Percentiles rank a stretch among this genome's conserved stretches.
These are phyloP conservation scores for Hypolimnas misippus DNA, from an alignment of 2,888 invertebrate species.

Conservation along the genomic window DNA sequence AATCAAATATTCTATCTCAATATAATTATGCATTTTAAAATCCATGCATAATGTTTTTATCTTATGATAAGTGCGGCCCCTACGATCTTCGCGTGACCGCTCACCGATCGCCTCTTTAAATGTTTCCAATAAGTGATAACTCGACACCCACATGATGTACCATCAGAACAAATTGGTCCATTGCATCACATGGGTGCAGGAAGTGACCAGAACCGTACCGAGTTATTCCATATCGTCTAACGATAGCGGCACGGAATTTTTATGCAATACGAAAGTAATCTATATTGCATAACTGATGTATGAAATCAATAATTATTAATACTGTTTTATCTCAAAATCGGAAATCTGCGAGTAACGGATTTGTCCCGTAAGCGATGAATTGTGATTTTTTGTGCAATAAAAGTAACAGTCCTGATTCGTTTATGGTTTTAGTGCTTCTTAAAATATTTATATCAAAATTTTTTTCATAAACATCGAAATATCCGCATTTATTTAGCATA, in stretches of 20 bases:
- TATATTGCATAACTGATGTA: slow-evolving; percentile 44
- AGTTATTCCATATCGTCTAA: slow-evolving; percentile 29
- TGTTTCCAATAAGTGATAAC: slow-evolving; percentile 17
- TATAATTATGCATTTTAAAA: too few species aligned
- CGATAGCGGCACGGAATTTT: slow-evolving; percentile 56
- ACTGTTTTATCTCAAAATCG: slow-evolving; percentile 34
- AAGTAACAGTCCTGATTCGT: slow-evolving; percentile 21
- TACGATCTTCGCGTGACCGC: slow-evolving; percentile 55
- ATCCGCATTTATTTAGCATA: too few species aligned
- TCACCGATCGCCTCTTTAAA: neutral
- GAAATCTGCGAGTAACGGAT: slow-evolving; percentile 34
- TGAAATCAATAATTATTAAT: slow-evolving; percentile 38
- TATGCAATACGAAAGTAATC: slow-evolving; percentile 55
- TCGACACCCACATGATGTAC: slow-evolving; percentile 41
- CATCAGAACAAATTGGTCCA: slow-evolving; percentile 46
- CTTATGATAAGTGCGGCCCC: neutral
- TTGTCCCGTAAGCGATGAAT: slow-evolving; percentile 34
- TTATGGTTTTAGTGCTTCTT: neutral
- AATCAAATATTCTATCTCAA: too few species aligned
- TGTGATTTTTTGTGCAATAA: slow-evolving; percentile 18
- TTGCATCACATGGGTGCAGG: slow-evolving; percentile 47
- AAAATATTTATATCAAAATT: neutral
- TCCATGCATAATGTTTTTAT: too few species aligned
- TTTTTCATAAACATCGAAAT: too few species aligned
- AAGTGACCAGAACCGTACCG: slow-evolving; percentile 46